Percentiles rank a stretch among this genome's conserved stretches.
phyloP scores from a whole-genome alignment of 2,797 vertebrate genomes.

The Setipinna tenuifilis region DNA sequence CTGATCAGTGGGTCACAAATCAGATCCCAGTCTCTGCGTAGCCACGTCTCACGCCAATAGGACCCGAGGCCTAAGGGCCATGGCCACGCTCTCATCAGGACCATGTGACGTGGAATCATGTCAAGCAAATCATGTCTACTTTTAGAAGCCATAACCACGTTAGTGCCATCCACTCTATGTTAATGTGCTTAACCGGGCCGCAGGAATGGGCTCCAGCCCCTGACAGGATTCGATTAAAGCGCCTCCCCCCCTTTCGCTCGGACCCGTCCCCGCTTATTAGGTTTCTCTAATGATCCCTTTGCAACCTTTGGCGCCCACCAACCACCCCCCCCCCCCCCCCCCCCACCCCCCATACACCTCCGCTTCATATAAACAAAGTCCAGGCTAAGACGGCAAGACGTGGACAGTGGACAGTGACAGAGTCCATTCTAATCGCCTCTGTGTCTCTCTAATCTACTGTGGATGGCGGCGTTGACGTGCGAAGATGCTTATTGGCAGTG shows the following conservation, averaged over 20 bases:
- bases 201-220: conserved; percentile 52
- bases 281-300: conserved; percentile 59
- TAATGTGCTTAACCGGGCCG: conserved; percentile 60
- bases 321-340: neutral
- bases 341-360: neutral
- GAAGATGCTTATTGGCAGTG: conserved; percentile 55
- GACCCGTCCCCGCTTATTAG: conserved; percentile 66
- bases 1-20: conserved; percentile 14
- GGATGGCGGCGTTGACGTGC: conserved; percentile 54
- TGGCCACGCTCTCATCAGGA: conserved; percentile 17
- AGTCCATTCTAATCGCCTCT: conserved; percentile 48
- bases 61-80: neutral
- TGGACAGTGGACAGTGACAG: neutral
- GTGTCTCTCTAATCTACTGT: conserved; percentile 48
- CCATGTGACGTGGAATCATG: conserved; percentile 27
- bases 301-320: conserved; percentile 50
- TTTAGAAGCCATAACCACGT: conserved; percentile 67
- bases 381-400: conserved; percentile 37
- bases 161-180: conserved; percentile 68
- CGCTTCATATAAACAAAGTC: conserved; percentile 34
- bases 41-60: neutral
- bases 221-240: conserved; percentile 70
- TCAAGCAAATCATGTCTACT: conserved; percentile 55
- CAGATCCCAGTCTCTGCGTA: neutral
- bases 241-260: conserved; percentile 38